Percentiles rank a stretch among this genome's conserved stretches.
Conservation (phyloP, 2,113 vertebrate genomes). For the Pipra filicauda region DNA sequence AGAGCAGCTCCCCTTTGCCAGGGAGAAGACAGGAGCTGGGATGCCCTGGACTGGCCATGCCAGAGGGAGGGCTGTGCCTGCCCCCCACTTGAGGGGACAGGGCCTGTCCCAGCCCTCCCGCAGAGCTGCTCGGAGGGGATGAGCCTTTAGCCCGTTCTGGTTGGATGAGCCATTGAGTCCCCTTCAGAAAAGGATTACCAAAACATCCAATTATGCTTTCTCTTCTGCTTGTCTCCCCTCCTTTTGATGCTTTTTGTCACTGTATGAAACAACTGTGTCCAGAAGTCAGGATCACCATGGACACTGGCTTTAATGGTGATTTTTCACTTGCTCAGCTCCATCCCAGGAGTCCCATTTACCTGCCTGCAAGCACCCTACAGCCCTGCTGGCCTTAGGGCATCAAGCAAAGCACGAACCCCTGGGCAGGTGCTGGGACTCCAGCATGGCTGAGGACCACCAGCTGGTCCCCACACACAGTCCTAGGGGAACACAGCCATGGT, state of each 20-base stretch:
- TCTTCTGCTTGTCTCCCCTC: background rate
- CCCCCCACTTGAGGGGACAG: accelerated
- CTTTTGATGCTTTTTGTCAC: background rate
- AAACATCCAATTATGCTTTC: background rate
- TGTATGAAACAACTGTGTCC: background rate
- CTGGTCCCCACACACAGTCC: accelerated
- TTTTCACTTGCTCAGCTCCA: background rate
- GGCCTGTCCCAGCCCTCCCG: background rate
- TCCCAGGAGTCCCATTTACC: background rate
- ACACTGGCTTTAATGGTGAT: background rate
- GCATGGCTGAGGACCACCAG: background rate
- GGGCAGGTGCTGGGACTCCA: background rate
- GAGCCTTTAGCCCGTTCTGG: background rate
- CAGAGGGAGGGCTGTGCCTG: background rate
- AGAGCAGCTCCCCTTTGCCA: background rate
- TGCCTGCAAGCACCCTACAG: background rate
- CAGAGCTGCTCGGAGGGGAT: background rate
- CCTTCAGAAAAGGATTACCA: slow-evolving; percentile 41
- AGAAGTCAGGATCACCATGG: background rate
- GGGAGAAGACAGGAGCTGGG: background rate
- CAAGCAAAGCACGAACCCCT: accelerated
- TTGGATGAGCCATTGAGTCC: background rate
- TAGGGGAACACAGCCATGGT: accelerated
- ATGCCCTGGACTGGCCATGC: background rate
- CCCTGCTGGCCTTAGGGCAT: accelerated